Evolutionary conservation across 1,140 invertebrate genomes (phyloP).

Genomic region (Cotesia typhae): DNA sequence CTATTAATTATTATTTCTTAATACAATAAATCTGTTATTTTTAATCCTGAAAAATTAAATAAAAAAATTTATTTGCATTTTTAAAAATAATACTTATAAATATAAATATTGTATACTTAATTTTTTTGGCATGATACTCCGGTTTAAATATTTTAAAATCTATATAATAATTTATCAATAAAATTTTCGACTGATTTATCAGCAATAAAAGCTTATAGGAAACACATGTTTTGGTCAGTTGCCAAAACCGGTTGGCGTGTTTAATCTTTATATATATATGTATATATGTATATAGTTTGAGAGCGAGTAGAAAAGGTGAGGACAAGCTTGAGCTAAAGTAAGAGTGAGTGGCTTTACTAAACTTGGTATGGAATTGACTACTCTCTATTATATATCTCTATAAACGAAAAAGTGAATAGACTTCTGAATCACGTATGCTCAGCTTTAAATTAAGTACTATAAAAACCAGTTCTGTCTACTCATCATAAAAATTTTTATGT

Average conservation of each 20-base stretch:
- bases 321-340: neutral
- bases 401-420: neutral
- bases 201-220: slow-evolving; percentile 57
- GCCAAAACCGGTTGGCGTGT: slow-evolving; percentile 55
- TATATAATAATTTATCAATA: slow-evolving; percentile 55
- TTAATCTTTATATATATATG: neutral
- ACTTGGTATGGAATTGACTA: too few species aligned
- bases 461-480: slow-evolving; percentile 43
- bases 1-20: too few species aligned
- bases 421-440: slow-evolving; percentile 34
- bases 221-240: slow-evolving; percentile 51
- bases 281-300: too few species aligned
- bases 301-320: neutral
- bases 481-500: slow-evolving; percentile 13
- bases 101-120: too few species aligned
- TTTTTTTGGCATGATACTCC: neutral
- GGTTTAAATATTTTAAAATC: slow-evolving; percentile 36
- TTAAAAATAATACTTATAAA: too few species aligned
- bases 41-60: neutral
- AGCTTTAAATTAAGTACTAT: slow-evolving; percentile 55
- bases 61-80: slow-evolving; percentile 3
- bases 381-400: too few species aligned
- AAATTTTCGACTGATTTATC: slow-evolving; percentile 56
- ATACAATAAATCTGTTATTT: too few species aligned
- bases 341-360: slow-evolving; percentile 2